Evolutionary conservation across 2,888 invertebrate species (phyloP).

Genomic region (Ophioninae sp.): DNA sequence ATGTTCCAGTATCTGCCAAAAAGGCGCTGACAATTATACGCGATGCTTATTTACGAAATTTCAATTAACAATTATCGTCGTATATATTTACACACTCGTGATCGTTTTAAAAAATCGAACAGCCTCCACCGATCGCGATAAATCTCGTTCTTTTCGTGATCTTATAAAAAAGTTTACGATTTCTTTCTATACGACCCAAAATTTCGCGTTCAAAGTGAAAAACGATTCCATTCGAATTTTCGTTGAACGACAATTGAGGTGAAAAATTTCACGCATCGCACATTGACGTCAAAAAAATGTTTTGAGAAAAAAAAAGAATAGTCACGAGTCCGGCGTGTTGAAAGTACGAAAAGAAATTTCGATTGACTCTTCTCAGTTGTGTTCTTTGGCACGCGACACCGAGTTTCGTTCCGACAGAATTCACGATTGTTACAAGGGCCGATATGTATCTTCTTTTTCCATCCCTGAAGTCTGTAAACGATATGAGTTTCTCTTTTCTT

Average conservation of each 20-base stretch:
- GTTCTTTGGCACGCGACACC: slow-evolving; percentile 70
- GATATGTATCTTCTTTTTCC: slow-evolving; percentile 64
- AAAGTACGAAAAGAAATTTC: neutral
- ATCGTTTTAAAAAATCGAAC: slow-evolving; percentile 28
- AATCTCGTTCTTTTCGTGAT: neutral
- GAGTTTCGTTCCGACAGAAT: slow-evolving; percentile 61
- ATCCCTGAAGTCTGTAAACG: slow-evolving; percentile 41
- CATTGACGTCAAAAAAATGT: slow-evolving; percentile 5
- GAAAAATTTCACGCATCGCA: slow-evolving; percentile 54
- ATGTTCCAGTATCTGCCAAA: neutral
- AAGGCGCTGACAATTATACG: neutral
- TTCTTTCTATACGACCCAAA: neutral
- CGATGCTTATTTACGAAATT: neutral
- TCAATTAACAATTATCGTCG: slow-evolving; percentile 2
- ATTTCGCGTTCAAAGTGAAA: neutral
- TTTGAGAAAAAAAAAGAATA: slow-evolving; percentile 21
- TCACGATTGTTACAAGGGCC: slow-evolving; percentile 49
- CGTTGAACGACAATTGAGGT: slow-evolving; percentile 41
- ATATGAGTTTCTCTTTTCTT: slow-evolving; percentile 36
- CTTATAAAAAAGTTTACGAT: neutral
- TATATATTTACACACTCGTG: neutral
- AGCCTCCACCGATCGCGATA: neutral
- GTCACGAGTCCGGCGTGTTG: slow-evolving; percentile 35
- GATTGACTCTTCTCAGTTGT: slow-evolving; percentile 24
- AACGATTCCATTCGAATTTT: neutral